Evolutionary conservation across 2,888 invertebrate species (phyloP), one percentile per base, ranked within the genome.

Genomic region (Therioaphis trifolii): DNA sequence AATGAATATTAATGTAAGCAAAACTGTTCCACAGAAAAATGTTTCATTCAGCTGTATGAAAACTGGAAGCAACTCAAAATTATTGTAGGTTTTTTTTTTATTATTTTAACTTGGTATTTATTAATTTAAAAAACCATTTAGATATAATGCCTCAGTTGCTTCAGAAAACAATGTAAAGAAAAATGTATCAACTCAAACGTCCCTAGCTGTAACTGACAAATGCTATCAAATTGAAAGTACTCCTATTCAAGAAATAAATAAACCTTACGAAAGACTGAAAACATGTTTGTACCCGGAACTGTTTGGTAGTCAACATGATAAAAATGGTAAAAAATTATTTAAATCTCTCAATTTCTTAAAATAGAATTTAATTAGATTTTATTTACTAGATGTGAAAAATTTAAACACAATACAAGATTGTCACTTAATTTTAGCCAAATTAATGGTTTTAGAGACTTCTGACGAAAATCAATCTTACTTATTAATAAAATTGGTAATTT

Each of bases 41-140:
- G 63, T 74, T 4, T 82, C 82, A 74, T 82, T 82, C 74, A 74
- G 82, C 12, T 74, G 63, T 66, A 74, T 82, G 82, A 82, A 66
- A 74, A 82, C 74, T 15, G 82, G 63, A 40, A 82, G 82, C 35
- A 82, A 82, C 9, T 74, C 63, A n/a, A 82, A 63, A 52, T 82
- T 82, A 40, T 82, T 82, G 82, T 82, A 82, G 52, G 71, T 46
- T 11, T 35, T 35, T 35, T 35, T 35, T 35, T 35, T 35, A 5
- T 35, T 35, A 5, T 35, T 35, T 3, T 35, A 7, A 35, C 35
- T 35, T 35, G n/a, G n/a, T n/a, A n/a, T n/a, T n/a, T 35, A 35
- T 35, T 35, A 35, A 55, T 77, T 77, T 11, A 21, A 9, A 12
- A n/a, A 49, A 58, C 21, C 46, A 49, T 82, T 63, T 52, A 82